Conservation (phyloP, 2,888 invertebrate species). For the Cephalotes varians region DNA sequence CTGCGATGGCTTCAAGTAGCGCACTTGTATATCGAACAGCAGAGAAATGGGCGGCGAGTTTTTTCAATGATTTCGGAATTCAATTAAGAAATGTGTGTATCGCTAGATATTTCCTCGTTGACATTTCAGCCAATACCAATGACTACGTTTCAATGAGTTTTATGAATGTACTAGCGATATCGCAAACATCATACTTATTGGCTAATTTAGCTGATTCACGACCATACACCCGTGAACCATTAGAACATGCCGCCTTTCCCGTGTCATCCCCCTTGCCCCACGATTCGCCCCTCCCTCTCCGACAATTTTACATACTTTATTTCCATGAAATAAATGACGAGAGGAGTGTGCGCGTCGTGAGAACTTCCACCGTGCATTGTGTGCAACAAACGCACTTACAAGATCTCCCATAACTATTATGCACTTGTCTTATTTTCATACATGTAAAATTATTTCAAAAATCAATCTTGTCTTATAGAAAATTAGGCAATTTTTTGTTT, state of each 20-base stretch:
- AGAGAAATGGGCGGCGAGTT: neutral
- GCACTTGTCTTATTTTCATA: no score
- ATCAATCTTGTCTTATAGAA: neutral
- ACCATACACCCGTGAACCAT: neutral
- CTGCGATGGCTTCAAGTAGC: neutral
- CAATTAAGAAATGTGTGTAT: slow-evolving; percentile 40
- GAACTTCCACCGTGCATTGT: slow-evolving; percentile 35
- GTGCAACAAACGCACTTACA: slow-evolving; percentile 12
- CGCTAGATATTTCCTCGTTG: slow-evolving; percentile 6
- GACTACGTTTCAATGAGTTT: slow-evolving; percentile 37
- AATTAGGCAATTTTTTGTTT: neutral
- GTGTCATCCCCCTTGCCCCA: neutral
- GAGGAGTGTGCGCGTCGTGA: slow-evolving; percentile 48
- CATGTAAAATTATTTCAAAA: neutral
- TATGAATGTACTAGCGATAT: slow-evolving; percentile 45
- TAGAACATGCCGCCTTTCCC: neutral
- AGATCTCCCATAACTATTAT: neutral
- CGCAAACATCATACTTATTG: slow-evolving; percentile 55
- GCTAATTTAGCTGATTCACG: slow-evolving; percentile 54
- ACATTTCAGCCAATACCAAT: neutral
- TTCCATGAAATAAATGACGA: slow-evolving; percentile 43
- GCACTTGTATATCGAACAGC: slow-evolving; percentile 8
- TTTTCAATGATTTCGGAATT: slow-evolving; percentile 48
- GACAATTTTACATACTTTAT: slow-evolving; percentile 49
- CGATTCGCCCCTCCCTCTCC: neutral